Conservation (phyloP, 2,797 vertebrate species). For the Tenualosa ilisha region DNA sequence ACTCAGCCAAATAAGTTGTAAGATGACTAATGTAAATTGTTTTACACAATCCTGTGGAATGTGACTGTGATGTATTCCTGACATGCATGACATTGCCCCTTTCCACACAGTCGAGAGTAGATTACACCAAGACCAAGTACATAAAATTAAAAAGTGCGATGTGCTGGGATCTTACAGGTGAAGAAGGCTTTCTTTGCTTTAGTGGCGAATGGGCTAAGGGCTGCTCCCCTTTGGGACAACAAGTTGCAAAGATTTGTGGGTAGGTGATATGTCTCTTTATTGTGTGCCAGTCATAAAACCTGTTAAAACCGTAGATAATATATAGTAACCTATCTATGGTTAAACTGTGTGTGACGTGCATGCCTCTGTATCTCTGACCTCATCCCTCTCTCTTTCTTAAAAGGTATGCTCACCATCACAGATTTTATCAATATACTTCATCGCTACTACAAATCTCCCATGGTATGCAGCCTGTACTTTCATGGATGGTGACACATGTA, state of each 20-base stretch:
- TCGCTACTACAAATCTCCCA: conserved; percentile 89
- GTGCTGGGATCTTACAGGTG: conserved; percentile 72
- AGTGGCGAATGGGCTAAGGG: conserved; percentile 91
- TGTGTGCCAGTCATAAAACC: neutral
- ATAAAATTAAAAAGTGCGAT: neutral
- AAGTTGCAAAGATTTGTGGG: conserved; percentile 96
- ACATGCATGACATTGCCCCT: neutral
- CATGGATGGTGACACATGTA: neutral
- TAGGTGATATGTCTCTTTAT: conserved; percentile 52
- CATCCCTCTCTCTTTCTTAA: neutral
- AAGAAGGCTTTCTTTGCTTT: conserved; percentile 96
- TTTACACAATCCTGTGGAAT: no score
- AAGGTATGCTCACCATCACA: conserved; percentile 99
- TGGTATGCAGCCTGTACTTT: conserved; percentile 73
- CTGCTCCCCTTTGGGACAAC: conserved; percentile 94
- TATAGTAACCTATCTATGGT: no score
- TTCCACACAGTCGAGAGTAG: neutral
- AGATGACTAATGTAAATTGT: no score
- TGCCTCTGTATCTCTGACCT: neutral
- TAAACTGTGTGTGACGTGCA: neutral
- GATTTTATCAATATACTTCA: conserved; percentile 98
- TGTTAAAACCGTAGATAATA: neutral
- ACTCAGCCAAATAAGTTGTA: no score
- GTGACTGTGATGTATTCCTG: neutral
- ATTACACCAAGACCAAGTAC: neutral